Evolutionary conservation across 2,797 vertebrate species (phyloP).

Genomic region (Ataeniobius toweri): DNA sequence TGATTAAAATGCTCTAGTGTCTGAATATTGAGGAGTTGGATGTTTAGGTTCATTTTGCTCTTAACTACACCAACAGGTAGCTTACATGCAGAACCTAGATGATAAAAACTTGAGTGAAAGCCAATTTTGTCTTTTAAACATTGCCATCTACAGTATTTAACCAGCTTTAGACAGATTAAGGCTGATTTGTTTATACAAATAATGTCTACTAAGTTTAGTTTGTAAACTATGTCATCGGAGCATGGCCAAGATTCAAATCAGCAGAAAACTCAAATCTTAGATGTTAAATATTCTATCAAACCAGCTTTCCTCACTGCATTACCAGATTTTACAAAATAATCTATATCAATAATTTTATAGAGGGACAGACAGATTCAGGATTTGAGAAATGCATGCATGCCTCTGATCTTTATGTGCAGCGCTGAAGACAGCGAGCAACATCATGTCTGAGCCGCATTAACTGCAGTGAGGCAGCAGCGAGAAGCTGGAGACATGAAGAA

Average conservation of each 20-base stretch:
- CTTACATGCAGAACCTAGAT: neutral
- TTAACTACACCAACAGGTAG: neutral
- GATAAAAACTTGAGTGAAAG: neutral
- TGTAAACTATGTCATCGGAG: neutral
- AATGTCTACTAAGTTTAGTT: neutral
- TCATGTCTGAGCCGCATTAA: constrained; percentile 62
- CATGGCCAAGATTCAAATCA: neutral
- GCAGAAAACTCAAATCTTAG: constrained; percentile 2
- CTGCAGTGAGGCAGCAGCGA: constrained; percentile 59
- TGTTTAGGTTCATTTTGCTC: neutral
- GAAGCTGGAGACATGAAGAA: constrained; percentile 63
- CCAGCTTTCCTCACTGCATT: neutral
- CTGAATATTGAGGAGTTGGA: neutral
- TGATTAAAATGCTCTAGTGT: neutral
- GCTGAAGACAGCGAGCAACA: constrained; percentile 47
- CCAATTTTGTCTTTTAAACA: neutral
- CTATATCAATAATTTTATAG: neutral
- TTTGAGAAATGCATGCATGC: constrained; percentile 12
- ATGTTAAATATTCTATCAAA: neutral
- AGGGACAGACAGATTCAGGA: neutral
- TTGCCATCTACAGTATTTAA: neutral
- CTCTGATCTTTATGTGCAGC: constrained; percentile 24
- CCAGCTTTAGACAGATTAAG: constrained; percentile 1
- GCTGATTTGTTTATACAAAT: neutral
- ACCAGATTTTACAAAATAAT: neutral